Conservation (phyloP, 53 echinoderm and acorn worm genomes). For the Echinarachnius parma region DNA sequence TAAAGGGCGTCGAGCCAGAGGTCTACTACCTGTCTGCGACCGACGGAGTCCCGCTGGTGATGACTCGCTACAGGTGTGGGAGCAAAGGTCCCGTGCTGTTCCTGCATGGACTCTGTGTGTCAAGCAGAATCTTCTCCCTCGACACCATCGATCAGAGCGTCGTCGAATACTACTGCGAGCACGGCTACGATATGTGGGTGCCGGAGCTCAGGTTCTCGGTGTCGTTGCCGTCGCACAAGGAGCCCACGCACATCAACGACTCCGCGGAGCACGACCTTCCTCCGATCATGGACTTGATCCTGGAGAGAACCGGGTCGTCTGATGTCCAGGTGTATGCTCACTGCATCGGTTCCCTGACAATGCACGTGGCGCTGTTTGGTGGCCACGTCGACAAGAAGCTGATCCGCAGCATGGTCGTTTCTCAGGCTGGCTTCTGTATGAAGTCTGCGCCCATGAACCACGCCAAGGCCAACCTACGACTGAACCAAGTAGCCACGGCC, state of each 20-base stretch:
- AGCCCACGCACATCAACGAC: conserved; percentile 29
- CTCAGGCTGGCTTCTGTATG: conserved; percentile 45
- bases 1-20: conserved; percentile 33
- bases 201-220: conserved; percentile 35
- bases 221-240: conserved; percentile 21
- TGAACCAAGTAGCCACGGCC: background rate
- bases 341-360: conserved; percentile 43
- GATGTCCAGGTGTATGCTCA: conserved; percentile 38
- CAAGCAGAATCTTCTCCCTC: conserved; percentile 32
- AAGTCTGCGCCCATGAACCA: conserved; percentile 33
- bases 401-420: conserved; percentile 26
- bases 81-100: conserved; percentile 41
- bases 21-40: conserved; percentile 16
- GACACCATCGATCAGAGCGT: conserved; percentile 50
- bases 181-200: conserved; percentile 47
- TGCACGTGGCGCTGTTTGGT: conserved; percentile 31
- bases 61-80: conserved; percentile 45
- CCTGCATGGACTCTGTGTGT: conserved; percentile 41
- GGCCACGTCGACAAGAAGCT: conserved; percentile 16
- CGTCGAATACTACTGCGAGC: conserved; percentile 32
- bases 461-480: conserved; percentile 18
- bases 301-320: conserved; percentile 11
- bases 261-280: conserved; percentile 39
- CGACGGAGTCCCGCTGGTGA: conserved; percentile 31
- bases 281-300: conserved; percentile 11